phyloP scores from a whole-genome alignment of 2,113 vertebrate genomes.

The Microtus richardsoni region DNA sequence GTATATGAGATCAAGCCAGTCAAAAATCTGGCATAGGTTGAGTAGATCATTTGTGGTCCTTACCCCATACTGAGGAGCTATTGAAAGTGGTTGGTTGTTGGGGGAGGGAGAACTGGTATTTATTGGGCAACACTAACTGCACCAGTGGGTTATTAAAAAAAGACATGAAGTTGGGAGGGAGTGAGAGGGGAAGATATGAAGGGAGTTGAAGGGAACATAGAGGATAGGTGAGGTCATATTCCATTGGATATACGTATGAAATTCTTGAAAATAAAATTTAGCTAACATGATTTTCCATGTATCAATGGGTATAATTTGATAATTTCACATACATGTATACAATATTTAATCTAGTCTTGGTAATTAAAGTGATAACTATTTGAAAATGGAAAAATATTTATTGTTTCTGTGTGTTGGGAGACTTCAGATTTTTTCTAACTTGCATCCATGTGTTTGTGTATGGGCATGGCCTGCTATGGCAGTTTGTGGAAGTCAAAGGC shows the following conservation, averaged over 20 bases:
- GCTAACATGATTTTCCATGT: neutral
- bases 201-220: neutral
- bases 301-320: neutral
- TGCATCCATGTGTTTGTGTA: neutral
- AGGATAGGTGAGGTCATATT: no score
- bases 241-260: neutral
- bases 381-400: neutral
- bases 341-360: neutral
- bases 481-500: neutral
- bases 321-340: neutral
- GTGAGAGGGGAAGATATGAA: neutral
- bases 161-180: neutral
- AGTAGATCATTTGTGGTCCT: no score
- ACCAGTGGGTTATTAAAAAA: neutral
- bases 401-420: neutral
- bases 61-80: neutral
- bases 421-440: neutral
- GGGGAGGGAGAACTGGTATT: neutral
- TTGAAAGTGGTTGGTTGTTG: neutral
- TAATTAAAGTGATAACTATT: neutral
- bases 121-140: neutral
- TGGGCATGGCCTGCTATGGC: neutral
- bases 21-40: neutral
- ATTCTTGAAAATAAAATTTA: neutral
- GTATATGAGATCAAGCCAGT: neutral